Conservation (phyloP, 1,140 invertebrate genomes). For the Watersipora subatra region DNA sequence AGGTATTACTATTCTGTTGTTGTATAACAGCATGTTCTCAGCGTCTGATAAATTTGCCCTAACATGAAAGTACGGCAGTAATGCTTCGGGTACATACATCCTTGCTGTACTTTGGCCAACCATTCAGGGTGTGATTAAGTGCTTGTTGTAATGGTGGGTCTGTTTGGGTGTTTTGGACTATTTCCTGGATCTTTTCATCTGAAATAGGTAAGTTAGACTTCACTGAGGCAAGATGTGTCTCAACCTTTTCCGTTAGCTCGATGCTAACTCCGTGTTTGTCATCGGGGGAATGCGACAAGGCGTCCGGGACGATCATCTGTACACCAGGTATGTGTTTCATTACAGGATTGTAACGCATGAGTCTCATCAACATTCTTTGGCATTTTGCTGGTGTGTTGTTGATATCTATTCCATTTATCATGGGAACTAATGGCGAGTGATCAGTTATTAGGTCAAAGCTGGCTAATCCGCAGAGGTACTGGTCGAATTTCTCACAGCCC, state of each 20-base stretch:
- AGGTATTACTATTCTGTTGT: neutral
- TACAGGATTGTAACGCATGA: constrained; percentile 10
- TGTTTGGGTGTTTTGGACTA: neutral
- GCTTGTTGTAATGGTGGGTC: neutral
- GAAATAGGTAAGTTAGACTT: neutral
- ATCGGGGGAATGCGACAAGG: constrained; percentile 10
- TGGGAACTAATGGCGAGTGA: constrained; percentile 26
- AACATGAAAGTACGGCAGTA: neutral
- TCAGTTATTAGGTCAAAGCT: constrained; percentile 21
- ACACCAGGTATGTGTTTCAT: constrained; percentile 12
- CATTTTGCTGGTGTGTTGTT: neutral
- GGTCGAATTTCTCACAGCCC: constrained; percentile 44
- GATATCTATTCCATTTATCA: constrained; percentile 14
- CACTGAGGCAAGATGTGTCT: neutral
- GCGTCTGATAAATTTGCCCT: neutral
- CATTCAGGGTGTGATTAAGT: neutral
- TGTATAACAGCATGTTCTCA: neutral
- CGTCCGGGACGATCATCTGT: constrained; percentile 12
- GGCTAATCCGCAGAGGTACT: constrained; percentile 38
- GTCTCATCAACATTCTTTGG: constrained; percentile 8
- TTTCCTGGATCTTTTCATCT: neutral
- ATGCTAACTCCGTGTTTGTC: no score
- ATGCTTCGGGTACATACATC: neutral
- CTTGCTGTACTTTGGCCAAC: neutral
- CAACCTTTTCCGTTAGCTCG: no score